A percentile compares a stretch with the other conserved stretches of the same genome.
Conservation (phyloP, 2,113 vertebrate species). For the Chloebia gouldiae region DNA sequence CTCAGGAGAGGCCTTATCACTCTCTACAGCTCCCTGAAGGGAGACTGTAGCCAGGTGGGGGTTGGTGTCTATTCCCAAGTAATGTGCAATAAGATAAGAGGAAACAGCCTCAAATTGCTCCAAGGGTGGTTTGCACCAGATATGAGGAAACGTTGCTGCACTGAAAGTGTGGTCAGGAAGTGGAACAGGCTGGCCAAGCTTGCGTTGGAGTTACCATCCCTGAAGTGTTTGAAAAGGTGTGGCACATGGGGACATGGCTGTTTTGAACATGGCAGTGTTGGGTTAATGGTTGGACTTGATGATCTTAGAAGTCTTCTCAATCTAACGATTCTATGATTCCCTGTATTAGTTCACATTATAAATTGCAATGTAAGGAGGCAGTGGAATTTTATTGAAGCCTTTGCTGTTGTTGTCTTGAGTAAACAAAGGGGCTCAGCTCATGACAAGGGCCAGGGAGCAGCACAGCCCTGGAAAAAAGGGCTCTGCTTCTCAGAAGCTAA, state of each 20-base stretch:
- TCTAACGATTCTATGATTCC: background rate
- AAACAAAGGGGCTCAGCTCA: rapidly evolving
- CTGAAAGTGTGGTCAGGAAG: background rate
- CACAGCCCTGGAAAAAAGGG: background rate
- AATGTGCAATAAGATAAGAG: background rate
- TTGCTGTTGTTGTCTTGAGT: background rate
- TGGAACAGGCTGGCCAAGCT: background rate
- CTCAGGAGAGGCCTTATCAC: rapidly evolving
- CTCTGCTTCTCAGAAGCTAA: background rate
- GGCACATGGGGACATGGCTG: background rate
- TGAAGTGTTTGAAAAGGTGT: background rate
- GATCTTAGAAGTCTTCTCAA: background rate
- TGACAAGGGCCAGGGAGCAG: background rate
- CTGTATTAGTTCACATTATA: background rate
- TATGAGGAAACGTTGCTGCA: background rate
- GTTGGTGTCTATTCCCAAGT: background rate
- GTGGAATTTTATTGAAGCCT: background rate
- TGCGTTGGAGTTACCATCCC: background rate
- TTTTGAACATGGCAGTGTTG: background rate
- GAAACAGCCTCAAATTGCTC: background rate
- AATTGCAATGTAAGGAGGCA: rapidly evolving
- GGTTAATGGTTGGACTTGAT: background rate
- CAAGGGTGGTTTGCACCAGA: background rate
- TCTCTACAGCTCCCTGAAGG: background rate
- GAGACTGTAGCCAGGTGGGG: background rate